Percentiles rank a stretch among this genome's conserved stretches.
These are phyloP conservation scores for Chaetophractus vellerosus DNA, from an alignment of 2,797 vertebrate species.

Conservation along the genomic window DNA sequence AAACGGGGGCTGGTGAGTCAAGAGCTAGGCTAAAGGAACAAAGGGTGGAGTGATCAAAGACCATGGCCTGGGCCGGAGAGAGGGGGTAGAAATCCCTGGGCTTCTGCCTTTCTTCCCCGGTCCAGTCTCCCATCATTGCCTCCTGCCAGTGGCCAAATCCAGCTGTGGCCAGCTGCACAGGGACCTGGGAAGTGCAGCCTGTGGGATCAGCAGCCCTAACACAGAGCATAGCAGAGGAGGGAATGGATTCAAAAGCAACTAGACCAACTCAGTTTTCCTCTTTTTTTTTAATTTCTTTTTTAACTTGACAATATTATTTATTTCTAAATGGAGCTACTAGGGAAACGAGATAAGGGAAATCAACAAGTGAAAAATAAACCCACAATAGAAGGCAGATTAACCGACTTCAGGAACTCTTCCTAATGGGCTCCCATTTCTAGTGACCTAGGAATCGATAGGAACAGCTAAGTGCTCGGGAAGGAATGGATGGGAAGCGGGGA, in stretches of 20 bases:
- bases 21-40: background rate
- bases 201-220: fast-evolving
- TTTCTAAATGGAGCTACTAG: conserved; percentile 48
- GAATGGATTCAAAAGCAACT: background rate
- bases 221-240: background rate
- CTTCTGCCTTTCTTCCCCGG: background rate
- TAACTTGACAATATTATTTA: background rate
- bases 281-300: background rate
- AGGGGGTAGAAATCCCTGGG: background rate
- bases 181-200: too few species aligned
- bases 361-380: conserved; percentile 49
- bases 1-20: background rate
- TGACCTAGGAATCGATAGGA: background rate
- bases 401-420: background rate
- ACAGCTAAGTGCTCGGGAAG: background rate
- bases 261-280: background rate
- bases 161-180: fast-evolving
- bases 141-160: background rate
- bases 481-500: background rate
- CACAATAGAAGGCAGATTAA: conserved; percentile 17
- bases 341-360: conserved; percentile 48
- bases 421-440: background rate
- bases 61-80: background rate
- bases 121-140: background rate
- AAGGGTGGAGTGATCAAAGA: background rate